Percentiles rank a stretch among this genome's conserved stretches.
Conservation (phyloP, 2,888 invertebrate species). For the Cabera pusaria region DNA sequence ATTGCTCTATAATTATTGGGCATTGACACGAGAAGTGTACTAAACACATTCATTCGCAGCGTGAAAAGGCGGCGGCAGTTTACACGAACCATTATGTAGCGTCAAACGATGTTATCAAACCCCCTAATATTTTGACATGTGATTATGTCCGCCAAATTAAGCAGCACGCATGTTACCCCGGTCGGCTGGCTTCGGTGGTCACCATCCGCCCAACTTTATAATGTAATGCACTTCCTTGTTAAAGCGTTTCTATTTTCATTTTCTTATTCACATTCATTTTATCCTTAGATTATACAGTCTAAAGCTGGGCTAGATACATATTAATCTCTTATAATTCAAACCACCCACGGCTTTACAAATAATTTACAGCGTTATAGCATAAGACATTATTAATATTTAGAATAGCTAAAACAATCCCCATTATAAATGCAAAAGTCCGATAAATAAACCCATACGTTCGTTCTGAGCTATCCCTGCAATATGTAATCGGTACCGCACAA, state of each 20-base stretch:
- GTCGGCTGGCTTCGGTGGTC: constrained; percentile 18
- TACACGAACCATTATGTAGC: constrained; percentile 40
- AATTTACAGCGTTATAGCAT: not conserved
- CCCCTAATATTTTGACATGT: constrained; percentile 33
- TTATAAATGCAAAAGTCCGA: constrained; percentile 15
- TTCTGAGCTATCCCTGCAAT: constrained; percentile 26
- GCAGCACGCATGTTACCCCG: constrained; percentile 20
- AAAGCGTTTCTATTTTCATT: no score
- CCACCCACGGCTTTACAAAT: no score
- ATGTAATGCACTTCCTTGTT: constrained; percentile 39
- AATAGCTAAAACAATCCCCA: constrained; percentile 3
- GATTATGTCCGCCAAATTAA: constrained; percentile 33
- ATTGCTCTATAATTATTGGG: not conserved
- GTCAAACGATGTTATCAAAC: constrained; percentile 31
- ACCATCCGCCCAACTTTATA: constrained; percentile 29
- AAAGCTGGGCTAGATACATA: no score
- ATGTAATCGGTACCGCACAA: constrained; percentile 43
- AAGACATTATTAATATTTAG: not conserved
- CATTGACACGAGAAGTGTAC: constrained; percentile 19
- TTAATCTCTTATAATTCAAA: no score
- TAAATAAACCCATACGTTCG: constrained; percentile 11
- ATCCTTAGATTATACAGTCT: no score
- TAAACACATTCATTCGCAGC: constrained; percentile 10
- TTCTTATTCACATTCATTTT: no score
- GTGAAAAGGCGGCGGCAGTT: constrained; percentile 14